Evolutionary conservation across 2,888 invertebrate species (phyloP).

Genomic region (Horisme vitalbata): DNA sequence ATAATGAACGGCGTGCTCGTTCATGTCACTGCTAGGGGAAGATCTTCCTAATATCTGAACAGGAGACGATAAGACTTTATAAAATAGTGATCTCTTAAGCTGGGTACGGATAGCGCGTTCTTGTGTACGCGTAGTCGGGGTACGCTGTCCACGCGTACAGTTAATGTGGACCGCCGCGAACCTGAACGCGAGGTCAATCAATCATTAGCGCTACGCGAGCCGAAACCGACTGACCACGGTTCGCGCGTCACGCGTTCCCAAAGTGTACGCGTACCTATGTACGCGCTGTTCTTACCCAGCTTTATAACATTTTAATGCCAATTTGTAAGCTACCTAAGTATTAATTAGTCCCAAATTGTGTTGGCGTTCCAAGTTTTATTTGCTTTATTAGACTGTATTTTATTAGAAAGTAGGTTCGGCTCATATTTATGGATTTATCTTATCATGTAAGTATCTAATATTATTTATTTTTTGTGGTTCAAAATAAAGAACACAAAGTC

Average conservation of each 20-base stretch:
- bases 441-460: conserved; percentile 18
- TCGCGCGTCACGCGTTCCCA: too few species aligned
- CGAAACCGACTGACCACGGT: too few species aligned
- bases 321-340: conserved; percentile 22
- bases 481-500: conserved; percentile 17
- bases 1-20: conserved; percentile 81
- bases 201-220: too few species aligned
- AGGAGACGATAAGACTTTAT: conserved; percentile 21
- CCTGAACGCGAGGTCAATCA: too few species aligned
- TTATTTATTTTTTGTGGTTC: conserved; percentile 17
- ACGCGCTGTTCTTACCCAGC: too few species aligned
- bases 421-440: conserved; percentile 24
- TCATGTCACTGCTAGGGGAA: conserved; percentile 64
- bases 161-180: too few species aligned
- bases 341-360: conserved; percentile 20
- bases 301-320: conserved; percentile 24
- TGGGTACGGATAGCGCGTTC: too few species aligned
- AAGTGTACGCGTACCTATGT: too few species aligned
- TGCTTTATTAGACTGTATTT: conserved; percentile 13
- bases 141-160: too few species aligned
- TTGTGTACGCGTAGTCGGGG: too few species aligned
- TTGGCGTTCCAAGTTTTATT: conserved; percentile 16
- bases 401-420: conserved; percentile 15
- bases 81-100: conserved; percentile 27
- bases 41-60: conserved; percentile 18